Evolutionary conservation across 2,113 vertebrate genomes (phyloP).

Genomic region (Microtus montanus): DNA sequence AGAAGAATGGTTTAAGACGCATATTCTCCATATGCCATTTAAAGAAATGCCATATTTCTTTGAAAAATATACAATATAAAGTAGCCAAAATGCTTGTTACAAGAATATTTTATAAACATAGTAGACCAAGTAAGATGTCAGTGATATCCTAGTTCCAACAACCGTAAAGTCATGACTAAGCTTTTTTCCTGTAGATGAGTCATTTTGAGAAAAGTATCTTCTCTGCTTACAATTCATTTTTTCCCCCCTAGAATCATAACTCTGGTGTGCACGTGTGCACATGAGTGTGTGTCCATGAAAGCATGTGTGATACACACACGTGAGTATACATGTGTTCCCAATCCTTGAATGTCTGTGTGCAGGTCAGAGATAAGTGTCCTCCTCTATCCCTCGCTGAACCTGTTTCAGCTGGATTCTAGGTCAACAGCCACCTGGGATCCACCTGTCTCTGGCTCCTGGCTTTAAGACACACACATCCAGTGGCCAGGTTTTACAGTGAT

Average conservation of each 20-base stretch:
- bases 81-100: not conserved
- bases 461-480: not conserved
- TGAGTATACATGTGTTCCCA: not conserved
- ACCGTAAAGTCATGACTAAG: not conserved
- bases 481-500: too few species aligned
- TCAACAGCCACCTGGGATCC: not conserved
- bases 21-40: not conserved
- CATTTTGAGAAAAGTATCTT: conserved; percentile 31
- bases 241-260: not conserved
- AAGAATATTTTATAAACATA: conserved; percentile 6
- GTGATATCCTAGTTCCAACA: not conserved
- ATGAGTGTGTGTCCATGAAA: not conserved
- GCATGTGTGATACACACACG: not conserved
- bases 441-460: not conserved
- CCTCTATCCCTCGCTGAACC: not conserved
- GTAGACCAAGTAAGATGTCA: not conserved
- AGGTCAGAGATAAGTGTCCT: not conserved
- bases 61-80: conserved; percentile 32
- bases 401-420: not conserved
- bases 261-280: not conserved
- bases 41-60: conserved; percentile 5
- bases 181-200: not conserved
- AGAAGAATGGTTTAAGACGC: conserved; percentile 5
- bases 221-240: not conserved
- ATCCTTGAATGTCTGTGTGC: not conserved